A percentile compares a stretch with the other conserved stretches of the same genome.
phyloP scores from a whole-genome alignment of 2,888 invertebrate genomes.

The Dexiosoma caninum region DNA sequence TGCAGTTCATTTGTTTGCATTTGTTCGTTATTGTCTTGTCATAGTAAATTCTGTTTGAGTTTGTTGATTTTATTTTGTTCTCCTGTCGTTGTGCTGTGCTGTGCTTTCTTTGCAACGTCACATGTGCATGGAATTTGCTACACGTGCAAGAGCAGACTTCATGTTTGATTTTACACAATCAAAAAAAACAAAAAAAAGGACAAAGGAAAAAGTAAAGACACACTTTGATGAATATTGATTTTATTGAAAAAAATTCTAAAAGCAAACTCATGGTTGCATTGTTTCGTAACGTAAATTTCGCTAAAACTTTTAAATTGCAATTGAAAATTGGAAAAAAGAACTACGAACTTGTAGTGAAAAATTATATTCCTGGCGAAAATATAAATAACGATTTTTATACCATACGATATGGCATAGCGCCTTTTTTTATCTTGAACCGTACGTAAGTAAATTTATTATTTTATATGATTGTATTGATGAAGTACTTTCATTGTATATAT shows the following conservation, averaged over 20 bases:
- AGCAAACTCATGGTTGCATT: too few relatives aligned
- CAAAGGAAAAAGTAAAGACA: neutral
- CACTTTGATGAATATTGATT: neutral
- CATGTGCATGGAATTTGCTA: slow-evolving; percentile 29
- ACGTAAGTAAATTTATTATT: too few relatives aligned
- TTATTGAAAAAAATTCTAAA: neutral
- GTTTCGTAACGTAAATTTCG: too few relatives aligned
- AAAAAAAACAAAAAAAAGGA: neutral
- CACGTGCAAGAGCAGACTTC: neutral
- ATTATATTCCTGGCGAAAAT: neutral
- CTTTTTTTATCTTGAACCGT: too few relatives aligned
- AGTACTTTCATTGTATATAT: too few relatives aligned
- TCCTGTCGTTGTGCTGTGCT: neutral
- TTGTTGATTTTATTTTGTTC: neutral
- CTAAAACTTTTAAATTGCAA: too few relatives aligned
- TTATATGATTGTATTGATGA: too few relatives aligned
- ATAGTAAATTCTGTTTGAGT: slow-evolving; percentile 38
- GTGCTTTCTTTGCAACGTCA: neutral
- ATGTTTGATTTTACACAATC: neutral
- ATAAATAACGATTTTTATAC: neutral
- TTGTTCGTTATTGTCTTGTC: slow-evolving; percentile 40
- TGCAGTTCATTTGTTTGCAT: slow-evolving; percentile 33
- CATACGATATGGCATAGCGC: too few relatives aligned
- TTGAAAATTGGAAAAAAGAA: too few relatives aligned
- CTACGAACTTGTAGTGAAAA: too few relatives aligned